These are phyloP conservation scores for Potorous gilbertii DNA, from an alignment of 2,797 vertebrate genomes.

Conservation along the genomic window DNA sequence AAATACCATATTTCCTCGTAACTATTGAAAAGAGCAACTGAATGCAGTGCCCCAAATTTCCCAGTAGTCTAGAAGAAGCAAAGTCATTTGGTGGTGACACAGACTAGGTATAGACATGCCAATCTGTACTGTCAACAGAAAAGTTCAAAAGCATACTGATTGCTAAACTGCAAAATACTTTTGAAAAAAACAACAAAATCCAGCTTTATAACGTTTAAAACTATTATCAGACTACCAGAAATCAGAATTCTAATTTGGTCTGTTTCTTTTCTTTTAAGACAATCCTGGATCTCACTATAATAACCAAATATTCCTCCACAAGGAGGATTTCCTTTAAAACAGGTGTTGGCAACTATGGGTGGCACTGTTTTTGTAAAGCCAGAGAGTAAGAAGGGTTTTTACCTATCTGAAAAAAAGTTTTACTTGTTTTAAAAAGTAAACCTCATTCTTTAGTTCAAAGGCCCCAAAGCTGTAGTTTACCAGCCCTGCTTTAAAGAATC, in stretches of 20 bases:
- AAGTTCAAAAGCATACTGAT: background rate
- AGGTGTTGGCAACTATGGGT: background rate
- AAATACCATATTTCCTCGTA: background rate
- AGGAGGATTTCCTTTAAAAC: slow-evolving; percentile 29
- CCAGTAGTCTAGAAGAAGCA: slow-evolving; percentile 13
- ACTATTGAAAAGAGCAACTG: slow-evolving; percentile 35
- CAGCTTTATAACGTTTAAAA: slow-evolving; percentile 21
- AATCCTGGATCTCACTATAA: slow-evolving; percentile 15
- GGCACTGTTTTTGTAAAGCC: background rate
- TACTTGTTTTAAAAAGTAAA: background rate
- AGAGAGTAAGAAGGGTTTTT: background rate
- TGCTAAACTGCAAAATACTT: background rate
- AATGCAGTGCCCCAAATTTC: slow-evolving; percentile 34
- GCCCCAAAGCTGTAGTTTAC: background rate
- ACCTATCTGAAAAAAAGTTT: background rate
- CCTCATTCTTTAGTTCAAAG: background rate
- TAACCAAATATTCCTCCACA: background rate
- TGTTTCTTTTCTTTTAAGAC: slow-evolving; percentile 55
- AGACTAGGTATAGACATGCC: background rate
- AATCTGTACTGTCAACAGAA: slow-evolving; percentile 1
- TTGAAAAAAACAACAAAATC: slow-evolving; percentile 39
- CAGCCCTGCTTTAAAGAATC: background rate
- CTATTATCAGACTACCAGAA: slow-evolving; percentile 44
- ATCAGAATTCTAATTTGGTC: slow-evolving; percentile 16
- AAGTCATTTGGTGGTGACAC: slow-evolving; percentile 15